Conservation (phyloP, 2,888 invertebrate genomes). For the Melieria crassipennis region DNA sequence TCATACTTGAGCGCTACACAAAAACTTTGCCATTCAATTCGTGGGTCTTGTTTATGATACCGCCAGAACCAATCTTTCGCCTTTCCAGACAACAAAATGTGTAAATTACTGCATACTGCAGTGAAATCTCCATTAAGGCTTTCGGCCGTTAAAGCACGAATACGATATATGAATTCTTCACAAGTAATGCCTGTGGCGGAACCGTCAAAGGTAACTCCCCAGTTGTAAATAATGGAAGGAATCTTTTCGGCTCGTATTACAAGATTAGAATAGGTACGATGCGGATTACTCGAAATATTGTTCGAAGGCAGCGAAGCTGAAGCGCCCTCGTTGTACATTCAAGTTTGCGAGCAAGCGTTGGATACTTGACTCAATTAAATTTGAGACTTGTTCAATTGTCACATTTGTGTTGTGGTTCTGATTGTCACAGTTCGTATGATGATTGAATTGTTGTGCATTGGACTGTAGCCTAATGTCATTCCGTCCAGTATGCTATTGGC, state of each 20-base stretch:
- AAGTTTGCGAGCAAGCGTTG: conserved; percentile 4
- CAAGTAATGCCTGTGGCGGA: conserved; percentile 16
- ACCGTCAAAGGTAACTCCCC: conserved; percentile 26
- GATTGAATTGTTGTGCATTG: too few species aligned
- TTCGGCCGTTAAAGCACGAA: conserved; percentile 19
- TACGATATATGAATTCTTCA: conserved; percentile 35
- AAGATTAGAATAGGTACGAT: not conserved
- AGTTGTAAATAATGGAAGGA: conserved; percentile 15
- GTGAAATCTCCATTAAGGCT: conserved; percentile 24
- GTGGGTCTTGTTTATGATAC: conserved; percentile 17
- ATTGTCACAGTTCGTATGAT: too few species aligned
- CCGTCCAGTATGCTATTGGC: too few species aligned
- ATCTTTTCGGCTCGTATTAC: conserved; percentile 1
- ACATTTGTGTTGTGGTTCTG: not conserved
- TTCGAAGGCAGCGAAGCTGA: too few species aligned
- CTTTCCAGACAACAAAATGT: conserved; percentile 28
- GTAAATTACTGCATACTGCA: conserved; percentile 23
- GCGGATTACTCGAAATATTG: not conserved
- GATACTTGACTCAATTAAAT: not conserved
- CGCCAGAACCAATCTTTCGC: conserved; percentile 35
- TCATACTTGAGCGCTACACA: conserved; percentile 23
- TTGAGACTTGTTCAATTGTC: not conserved
- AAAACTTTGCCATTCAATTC: conserved; percentile 24
- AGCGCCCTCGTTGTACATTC: not conserved
- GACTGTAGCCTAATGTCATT: too few species aligned